A percentile compares a stretch with the other conserved stretches of the same genome.
These are phyloP conservation scores for Philopotamus ludificatus DNA, from an alignment of 1,140 invertebrate genomes.

Conservation along the genomic window DNA sequence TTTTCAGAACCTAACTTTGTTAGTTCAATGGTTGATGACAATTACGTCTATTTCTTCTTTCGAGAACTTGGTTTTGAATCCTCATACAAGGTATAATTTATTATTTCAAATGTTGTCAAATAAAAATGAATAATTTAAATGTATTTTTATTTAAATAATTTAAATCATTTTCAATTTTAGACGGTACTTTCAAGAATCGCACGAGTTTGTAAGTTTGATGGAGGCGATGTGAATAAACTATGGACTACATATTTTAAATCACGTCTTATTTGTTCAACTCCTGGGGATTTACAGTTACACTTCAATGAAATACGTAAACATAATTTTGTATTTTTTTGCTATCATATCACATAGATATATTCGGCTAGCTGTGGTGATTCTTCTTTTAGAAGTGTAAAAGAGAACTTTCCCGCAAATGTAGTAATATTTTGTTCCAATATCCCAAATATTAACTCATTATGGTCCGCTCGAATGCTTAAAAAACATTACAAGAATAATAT, in stretches of 20 bases:
- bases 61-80: conserved; percentile 93
- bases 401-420: too few species aligned
- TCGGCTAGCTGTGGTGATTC: too few species aligned
- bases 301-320: conserved; percentile 97
- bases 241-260: conserved; percentile 96
- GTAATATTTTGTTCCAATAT: too few species aligned
- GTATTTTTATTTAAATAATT: background rate
- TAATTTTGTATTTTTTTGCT: too few species aligned
- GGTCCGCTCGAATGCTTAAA: too few species aligned
- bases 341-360: too few species aligned
- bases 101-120: conserved; percentile 79
- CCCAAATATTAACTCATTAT: too few species aligned
- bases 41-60: conserved; percentile 99
- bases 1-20: conserved; percentile 94
- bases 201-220: conserved; percentile 93
- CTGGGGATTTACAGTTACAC: conserved; percentile 94
- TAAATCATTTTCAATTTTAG: conserved; percentile 56
- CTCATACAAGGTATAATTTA: too few species aligned
- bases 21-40: conserved; percentile 88
- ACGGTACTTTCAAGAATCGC: conserved; percentile 93
- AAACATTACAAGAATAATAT: too few species aligned
- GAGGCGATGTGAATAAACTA: conserved; percentile 81
- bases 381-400: too few species aligned
- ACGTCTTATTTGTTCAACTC: conserved; percentile 91
- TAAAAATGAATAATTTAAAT: too few species aligned